Evolutionary conservation across 2,113 vertebrate species (phyloP).

Genomic region (Thamnophis sirtalis): DNA sequence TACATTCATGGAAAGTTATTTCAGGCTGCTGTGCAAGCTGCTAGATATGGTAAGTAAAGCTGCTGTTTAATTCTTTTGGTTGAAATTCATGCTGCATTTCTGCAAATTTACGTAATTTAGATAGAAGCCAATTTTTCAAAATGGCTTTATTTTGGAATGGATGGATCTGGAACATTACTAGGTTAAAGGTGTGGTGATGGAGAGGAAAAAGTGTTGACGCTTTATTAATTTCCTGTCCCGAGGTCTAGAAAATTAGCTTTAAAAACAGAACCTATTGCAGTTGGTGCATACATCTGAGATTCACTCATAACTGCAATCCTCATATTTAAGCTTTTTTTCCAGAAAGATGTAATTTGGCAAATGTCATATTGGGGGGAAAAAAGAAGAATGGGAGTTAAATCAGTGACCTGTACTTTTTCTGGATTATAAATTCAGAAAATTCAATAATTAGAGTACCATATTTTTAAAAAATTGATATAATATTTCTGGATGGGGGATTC

Average conservation of each 20-base stretch:
- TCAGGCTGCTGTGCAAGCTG: slow-evolving; percentile 57
- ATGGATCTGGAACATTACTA: neutral
- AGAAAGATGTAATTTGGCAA: neutral
- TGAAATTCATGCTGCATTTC: neutral
- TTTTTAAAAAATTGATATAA: neutral
- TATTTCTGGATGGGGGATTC: neutral
- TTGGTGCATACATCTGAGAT: neutral
- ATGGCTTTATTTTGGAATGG: neutral
- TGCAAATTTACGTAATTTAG: neutral
- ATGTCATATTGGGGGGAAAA: neutral
- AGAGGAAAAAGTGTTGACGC: neutral
- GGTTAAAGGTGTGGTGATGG: neutral
- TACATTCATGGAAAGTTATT: slow-evolving; percentile 73
- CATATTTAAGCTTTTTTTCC: neutral
- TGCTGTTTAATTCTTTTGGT: neutral
- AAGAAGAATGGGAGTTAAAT: neutral
- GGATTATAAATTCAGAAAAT: neutral
- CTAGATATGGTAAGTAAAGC: slow-evolving; percentile 54
- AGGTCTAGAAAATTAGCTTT: neutral
- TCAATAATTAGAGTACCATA: neutral
- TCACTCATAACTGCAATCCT: neutral
- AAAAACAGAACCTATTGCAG: neutral
- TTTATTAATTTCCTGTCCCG: neutral
- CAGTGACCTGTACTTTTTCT: neutral
- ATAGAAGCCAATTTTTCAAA: neutral